Conservation (phyloP, 1,140 invertebrate genomes). For the Megalopta genalis region DNA sequence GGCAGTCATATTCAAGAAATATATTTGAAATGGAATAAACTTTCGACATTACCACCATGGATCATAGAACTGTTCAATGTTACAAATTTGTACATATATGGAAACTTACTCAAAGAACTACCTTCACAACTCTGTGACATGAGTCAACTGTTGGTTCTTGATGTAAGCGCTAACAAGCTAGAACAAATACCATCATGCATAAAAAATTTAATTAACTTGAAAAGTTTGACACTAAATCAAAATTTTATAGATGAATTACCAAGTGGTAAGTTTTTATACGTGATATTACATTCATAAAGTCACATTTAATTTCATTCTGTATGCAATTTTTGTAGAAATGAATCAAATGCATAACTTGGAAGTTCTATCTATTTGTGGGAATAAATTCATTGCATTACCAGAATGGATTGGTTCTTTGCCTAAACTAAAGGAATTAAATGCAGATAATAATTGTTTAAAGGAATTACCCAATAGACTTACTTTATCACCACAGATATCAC, state of each 20-base stretch:
- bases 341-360: conserved; percentile 64
- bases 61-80: conserved; percentile 68
- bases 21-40: conserved; percentile 73
- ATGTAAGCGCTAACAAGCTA: conserved; percentile 70
- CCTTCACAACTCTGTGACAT: conserved; percentile 63
- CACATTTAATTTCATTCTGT: conserved; percentile 10
- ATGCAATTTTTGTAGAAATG: conserved; percentile 59
- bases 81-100: conserved; percentile 71
- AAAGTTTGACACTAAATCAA: conserved; percentile 64
- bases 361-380: conserved; percentile 65
- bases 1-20: conserved; percentile 69
- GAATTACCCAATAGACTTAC: conserved; percentile 74
- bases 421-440: conserved; percentile 66
- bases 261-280: conserved; percentile 56
- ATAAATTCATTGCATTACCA: conserved; percentile 68
- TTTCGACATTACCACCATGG: conserved; percentile 69
- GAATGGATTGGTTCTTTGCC: conserved; percentile 72
- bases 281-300: neutral
- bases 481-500: conserved; percentile 58
- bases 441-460: conserved; percentile 69
- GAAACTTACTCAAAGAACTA: conserved; percentile 66
- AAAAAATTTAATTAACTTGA: conserved; percentile 57
- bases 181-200: conserved; percentile 59
- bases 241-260: conserved; percentile 67
- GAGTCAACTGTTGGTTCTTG: conserved; percentile 64